Conservation (phyloP, 2,888 invertebrate genomes). For the Gortyna flavago region DNA sequence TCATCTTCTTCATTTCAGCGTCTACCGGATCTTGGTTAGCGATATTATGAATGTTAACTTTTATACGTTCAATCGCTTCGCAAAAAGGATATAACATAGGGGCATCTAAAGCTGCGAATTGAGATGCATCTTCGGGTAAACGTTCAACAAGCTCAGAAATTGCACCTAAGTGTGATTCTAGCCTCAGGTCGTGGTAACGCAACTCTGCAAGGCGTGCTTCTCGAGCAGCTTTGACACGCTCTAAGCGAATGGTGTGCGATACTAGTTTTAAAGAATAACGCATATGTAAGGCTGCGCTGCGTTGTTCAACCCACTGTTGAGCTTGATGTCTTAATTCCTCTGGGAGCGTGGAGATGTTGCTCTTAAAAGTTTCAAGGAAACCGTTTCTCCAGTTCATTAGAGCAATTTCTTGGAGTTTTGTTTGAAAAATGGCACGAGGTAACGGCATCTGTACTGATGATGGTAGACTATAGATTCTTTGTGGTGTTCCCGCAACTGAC, state of each 20-base stretch:
- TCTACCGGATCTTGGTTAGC: slow-evolving; percentile 67
- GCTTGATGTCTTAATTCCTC: slow-evolving; percentile 78
- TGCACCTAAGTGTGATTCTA: slow-evolving; percentile 80
- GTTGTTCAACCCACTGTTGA: slow-evolving; percentile 79
- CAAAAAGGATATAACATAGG: slow-evolving; percentile 78
- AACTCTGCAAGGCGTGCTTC: slow-evolving; percentile 77
- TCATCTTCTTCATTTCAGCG: slow-evolving; percentile 75
- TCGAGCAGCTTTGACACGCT: slow-evolving; percentile 77
- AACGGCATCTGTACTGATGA: slow-evolving; percentile 60
- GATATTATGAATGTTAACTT: slow-evolving; percentile 71
- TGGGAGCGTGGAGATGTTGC: slow-evolving; percentile 74
- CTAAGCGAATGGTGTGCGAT: slow-evolving; percentile 79
- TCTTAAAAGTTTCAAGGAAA: slow-evolving; percentile 82
- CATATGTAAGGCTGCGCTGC: slow-evolving; percentile 73
- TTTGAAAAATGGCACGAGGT: slow-evolving; percentile 77
- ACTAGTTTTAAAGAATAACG: slow-evolving; percentile 80
- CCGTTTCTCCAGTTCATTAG: slow-evolving; percentile 82
- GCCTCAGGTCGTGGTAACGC: slow-evolving; percentile 76
- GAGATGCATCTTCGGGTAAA: slow-evolving; percentile 73
- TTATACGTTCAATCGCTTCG: slow-evolving; percentile 74
- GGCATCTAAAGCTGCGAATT: slow-evolving; percentile 73
- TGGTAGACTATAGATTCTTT: slow-evolving; percentile 31
- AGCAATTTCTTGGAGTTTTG: slow-evolving; percentile 77
- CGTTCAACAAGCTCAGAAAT: slow-evolving; percentile 73
- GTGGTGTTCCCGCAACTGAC: slow-evolving; percentile 60